These are phyloP conservation scores for Gnathonemus longibarbis DNA, from an alignment of 2,113 vertebrate genomes.

Conservation along the genomic window DNA sequence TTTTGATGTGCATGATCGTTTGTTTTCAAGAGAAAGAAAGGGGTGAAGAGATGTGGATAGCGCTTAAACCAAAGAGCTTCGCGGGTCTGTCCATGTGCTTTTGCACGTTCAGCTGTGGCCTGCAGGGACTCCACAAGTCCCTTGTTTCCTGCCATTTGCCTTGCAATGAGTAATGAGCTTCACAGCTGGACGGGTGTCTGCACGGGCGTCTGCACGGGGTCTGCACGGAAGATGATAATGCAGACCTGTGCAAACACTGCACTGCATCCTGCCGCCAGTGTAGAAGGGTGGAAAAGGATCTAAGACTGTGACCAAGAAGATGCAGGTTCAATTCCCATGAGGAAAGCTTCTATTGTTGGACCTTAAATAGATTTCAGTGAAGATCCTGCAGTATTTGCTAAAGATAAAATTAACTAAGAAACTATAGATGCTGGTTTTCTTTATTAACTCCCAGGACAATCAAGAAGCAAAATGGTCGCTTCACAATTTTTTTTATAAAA, in stretches of 20 bases:
- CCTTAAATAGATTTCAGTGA: neutral
- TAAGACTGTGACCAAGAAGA: neutral
- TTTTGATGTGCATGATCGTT: neutral
- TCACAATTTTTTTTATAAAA: neutral
- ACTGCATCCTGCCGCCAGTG: neutral
- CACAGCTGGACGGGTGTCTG: neutral
- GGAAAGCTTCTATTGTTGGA: neutral
- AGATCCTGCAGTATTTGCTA: neutral
- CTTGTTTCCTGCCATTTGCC: neutral
- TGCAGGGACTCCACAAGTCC: neutral
- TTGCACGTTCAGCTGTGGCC: neutral
- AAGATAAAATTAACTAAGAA: neutral
- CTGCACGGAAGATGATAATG: neutral
- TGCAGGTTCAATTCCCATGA: neutral
- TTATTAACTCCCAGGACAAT: neutral
- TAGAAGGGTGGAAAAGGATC: neutral
- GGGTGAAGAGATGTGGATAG: neutral
- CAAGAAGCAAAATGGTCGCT: neutral
- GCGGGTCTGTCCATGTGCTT: neutral
- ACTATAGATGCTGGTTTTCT: neutral
- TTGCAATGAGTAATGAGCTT: neutral
- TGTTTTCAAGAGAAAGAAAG: neutral
- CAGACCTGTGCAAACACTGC: neutral
- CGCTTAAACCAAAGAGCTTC: neutral
- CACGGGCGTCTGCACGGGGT: too few species aligned